Conservation (phyloP, 2,888 invertebrate species). For the Megamerina dolium region DNA sequence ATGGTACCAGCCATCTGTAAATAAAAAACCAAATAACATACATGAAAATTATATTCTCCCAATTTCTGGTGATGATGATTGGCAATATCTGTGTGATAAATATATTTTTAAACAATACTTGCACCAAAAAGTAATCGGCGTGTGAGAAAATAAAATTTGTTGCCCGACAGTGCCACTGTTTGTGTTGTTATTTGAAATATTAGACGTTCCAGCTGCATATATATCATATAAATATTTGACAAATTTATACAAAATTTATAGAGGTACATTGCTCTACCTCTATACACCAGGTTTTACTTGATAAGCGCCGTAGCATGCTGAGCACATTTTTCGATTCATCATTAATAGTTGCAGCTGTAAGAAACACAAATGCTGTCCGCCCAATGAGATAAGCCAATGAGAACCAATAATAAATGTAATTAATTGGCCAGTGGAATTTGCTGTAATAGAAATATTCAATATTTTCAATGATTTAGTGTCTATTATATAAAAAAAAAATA, state of each 20-base stretch:
- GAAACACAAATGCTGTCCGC: constrained; percentile 53
- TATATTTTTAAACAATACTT: too few species aligned
- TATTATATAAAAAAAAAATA: neutral
- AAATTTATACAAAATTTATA: too few species aligned
- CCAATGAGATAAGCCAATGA: constrained; percentile 54
- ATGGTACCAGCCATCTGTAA: constrained; percentile 59
- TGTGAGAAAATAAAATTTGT: constrained; percentile 57
- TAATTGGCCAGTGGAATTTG: constrained; percentile 47
- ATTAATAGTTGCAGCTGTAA: constrained; percentile 54
- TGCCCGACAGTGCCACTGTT: constrained; percentile 56
- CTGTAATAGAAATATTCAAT: constrained; percentile 20
- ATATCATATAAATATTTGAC: too few species aligned
- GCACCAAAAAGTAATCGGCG: constrained; percentile 57
- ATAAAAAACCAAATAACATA: too few species aligned
- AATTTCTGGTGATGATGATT: too few species aligned
- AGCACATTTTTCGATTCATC: constrained; percentile 54
- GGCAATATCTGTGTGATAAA: too few species aligned
- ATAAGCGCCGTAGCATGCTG: constrained; percentile 47
- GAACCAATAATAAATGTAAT: constrained; percentile 54
- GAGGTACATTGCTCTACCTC: too few species aligned
- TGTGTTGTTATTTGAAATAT: constrained; percentile 56
- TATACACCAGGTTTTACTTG: constrained; percentile 39
- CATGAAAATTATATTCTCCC: too few species aligned
- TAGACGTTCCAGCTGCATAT: constrained; percentile 55
- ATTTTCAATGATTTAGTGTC: neutral